A percentile compares a stretch with the other conserved stretches of the same genome.
Conservation (phyloP, 2,113 vertebrate genomes). For the Dicaeum eximium region DNA sequence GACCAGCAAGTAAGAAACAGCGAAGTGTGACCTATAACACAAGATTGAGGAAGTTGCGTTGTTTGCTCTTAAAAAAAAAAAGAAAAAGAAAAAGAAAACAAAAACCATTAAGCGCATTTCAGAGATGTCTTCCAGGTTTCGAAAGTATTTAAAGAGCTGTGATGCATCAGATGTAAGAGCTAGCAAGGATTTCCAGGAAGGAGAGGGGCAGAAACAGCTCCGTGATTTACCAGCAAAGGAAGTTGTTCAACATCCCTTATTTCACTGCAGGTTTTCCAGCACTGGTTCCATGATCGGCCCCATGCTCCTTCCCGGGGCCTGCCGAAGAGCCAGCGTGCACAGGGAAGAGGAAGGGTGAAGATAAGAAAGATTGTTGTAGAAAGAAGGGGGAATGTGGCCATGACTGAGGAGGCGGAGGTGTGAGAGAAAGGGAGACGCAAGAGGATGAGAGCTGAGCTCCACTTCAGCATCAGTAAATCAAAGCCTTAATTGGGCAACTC, state of each 20-base stretch:
- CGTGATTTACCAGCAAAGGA: background rate
- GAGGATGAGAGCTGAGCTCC: background rate
- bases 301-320: background rate
- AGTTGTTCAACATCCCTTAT: background rate
- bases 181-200: background rate
- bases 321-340: rapidly evolving
- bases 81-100: rapidly evolving
- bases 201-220: background rate
- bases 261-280: background rate
- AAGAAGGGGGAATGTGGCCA: background rate
- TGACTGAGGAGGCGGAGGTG: rapidly evolving
- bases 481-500: background rate
- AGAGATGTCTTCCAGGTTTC: background rate
- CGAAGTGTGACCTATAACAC: rapidly evolving
- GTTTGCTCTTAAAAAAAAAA: background rate
- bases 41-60: background rate
- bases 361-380: rapidly evolving
- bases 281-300: rapidly evolving
- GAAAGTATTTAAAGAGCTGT: background rate
- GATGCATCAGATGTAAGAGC: background rate
- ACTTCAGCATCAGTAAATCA: background rate
- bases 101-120: background rate
- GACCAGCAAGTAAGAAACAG: background rate
- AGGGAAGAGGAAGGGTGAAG: no score
- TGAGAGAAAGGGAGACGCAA: background rate